Evolutionary conservation across 2,113 vertebrate genomes (phyloP), one percentile per base, ranked within the genome.

Genomic region (Thunnus thynnus): DNA sequence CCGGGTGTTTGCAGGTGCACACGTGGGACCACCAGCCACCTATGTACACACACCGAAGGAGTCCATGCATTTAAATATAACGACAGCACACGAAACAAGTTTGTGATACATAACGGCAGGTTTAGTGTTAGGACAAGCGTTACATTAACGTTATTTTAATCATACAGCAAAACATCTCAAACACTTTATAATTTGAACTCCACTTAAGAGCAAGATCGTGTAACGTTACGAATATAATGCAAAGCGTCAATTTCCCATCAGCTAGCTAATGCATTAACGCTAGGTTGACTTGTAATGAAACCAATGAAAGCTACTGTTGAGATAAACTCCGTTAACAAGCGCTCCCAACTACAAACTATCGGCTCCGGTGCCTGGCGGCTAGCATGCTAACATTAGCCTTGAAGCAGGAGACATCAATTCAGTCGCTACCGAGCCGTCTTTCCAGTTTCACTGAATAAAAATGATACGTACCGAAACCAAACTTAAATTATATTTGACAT

Each of bases 321-420:
- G 4, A 46, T 56, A 10, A 47, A 25, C 13, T 27, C 1, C 0
- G 14, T 27, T 56, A 18, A 56, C 4, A 52, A 60, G 3, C 20
- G 5, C 32, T n/a, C 27, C 11, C 12, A n/a, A 46, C 11, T 44
- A 3, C 36, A 48, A n/a, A 47, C 3, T n/a, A 76, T 22, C 0
- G 36, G 10, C 5, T 16, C 1, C 4, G 36, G 20, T 36, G 27
- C 12, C 46, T n/a, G 8, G 54, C 30, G 14, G 56, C 11, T 76
- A 87, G 72, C 82, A 86, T 84, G 84, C 82, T 90, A 90, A 50
- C 54, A 1, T 68, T 88, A 74, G 79, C 79, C 17, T 27, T 7
- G 18, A 47, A 13, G 70, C 58, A 13, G 4, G 17, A 30, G 27
- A 30, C 0, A 25, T 6, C 7, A 1, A 32, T 73, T 22, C 17